These are phyloP conservation scores for Nyctibius grandis DNA, from an alignment of 2,797 vertebrate species.

Conservation along the genomic window DNA sequence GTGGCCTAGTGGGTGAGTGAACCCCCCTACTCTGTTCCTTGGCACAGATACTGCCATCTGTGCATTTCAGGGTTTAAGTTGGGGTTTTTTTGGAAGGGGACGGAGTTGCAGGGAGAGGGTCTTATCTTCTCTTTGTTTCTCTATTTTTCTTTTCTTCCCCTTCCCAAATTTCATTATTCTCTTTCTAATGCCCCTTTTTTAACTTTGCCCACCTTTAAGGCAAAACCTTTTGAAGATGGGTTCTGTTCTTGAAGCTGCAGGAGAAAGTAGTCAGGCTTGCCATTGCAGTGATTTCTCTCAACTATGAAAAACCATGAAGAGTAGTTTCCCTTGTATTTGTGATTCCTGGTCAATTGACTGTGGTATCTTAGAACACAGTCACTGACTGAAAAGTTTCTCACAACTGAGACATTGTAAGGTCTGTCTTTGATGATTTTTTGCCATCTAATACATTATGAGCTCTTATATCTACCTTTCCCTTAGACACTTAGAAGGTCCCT, in stretches of 20 bases:
- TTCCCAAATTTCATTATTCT: background rate
- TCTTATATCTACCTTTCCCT: background rate
- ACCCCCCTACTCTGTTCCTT: background rate
- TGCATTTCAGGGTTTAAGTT: background rate
- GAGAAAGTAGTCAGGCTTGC: background rate
- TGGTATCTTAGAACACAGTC: background rate
- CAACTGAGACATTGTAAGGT: background rate
- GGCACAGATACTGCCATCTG: background rate
- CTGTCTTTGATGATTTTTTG: background rate
- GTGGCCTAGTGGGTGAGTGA: background rate
- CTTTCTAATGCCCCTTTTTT: background rate
- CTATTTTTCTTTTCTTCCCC: background rate
- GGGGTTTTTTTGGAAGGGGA: background rate
- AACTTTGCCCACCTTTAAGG: background rate
- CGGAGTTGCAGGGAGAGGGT: rapidly evolving
- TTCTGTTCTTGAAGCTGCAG: background rate
- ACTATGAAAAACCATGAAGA: background rate
- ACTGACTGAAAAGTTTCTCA: background rate
- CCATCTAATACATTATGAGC: background rate
- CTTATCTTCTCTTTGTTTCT: background rate
- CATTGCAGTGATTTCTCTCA: background rate
- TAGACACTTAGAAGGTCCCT: background rate
- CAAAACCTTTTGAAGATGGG: background rate
- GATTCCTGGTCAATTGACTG: background rate
- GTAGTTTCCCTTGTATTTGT: background rate